Percentiles rank a stretch among this genome's conserved stretches.
Conservation (phyloP, 2,113 vertebrate species). For the Puma concolor region DNA sequence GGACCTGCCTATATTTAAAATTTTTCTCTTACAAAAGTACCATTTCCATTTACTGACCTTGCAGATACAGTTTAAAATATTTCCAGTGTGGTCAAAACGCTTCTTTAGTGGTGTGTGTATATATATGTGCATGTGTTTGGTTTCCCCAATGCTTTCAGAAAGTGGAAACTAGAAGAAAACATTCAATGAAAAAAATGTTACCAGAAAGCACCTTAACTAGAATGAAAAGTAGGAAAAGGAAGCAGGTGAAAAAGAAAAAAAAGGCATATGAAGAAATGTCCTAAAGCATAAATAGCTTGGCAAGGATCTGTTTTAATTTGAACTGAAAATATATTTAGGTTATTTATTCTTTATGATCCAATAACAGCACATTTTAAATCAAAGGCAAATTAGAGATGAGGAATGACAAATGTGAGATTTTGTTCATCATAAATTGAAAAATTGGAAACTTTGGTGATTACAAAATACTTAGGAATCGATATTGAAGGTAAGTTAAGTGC, state of each 20-base stretch:
- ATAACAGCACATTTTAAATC: slow-evolving; percentile 11
- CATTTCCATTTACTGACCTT: neutral
- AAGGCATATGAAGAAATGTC: neutral
- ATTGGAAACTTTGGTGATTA: neutral
- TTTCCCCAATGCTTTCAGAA: neutral
- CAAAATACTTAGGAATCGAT: neutral
- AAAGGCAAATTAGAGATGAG: neutral
- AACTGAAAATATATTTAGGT: slow-evolving; percentile 22
- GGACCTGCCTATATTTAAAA: neutral
- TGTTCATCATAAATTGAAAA: slow-evolving; percentile 12
- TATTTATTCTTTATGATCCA: neutral
- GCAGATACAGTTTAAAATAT: neutral
- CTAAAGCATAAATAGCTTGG: neutral
- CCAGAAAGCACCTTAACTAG: neutral
- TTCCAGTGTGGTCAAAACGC: slow-evolving; percentile 24
- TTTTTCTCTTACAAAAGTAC: neutral
- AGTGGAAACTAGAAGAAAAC: neutral
- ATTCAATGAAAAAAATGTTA: neutral
- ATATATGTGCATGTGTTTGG: neutral
- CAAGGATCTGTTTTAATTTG: neutral
- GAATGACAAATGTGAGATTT: neutral
- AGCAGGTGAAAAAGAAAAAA: neutral
- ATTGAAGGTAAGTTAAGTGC: neutral
- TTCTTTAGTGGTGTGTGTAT: neutral
- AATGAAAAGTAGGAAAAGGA: neutral